phyloP scores from a whole-genome alignment of 2,113 vertebrate genomes.

The Protobothrops flavoviridis region DNA sequence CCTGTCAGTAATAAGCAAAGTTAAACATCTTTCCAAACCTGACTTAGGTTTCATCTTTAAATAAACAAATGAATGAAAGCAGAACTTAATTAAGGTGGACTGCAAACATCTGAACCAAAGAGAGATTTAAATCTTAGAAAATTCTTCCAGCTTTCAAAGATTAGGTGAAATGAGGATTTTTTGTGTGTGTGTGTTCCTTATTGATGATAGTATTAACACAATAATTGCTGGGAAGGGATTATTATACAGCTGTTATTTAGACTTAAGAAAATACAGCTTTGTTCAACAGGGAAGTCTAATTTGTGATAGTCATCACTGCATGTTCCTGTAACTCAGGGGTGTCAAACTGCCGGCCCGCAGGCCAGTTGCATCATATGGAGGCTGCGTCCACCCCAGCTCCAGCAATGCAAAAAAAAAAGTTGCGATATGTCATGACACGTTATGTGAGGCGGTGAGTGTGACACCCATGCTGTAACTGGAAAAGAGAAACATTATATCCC shows the following conservation, averaged over 20 bases:
- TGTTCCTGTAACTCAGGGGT: background rate
- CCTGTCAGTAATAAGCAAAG: constrained; percentile 15
- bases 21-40: constrained; percentile 3
- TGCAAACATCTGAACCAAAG: background rate
- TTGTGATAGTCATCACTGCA: background rate
- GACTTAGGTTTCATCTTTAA: background rate
- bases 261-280: background rate
- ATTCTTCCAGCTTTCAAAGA: background rate
- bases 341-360: too few species aligned
- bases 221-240: background rate
- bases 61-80: background rate
- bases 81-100: background rate
- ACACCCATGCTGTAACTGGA: background rate
- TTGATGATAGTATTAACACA: background rate
- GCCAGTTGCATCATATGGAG: too few species aligned
- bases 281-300: background rate
- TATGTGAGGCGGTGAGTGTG: too few species aligned
- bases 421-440: too few species aligned
- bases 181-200: background rate
- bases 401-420: too few species aligned
- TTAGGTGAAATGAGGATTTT: background rate
- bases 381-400: too few species aligned
- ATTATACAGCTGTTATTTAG: background rate
- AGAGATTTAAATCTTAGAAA: too few species aligned
- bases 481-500: background rate